Evolutionary conservation across 2,888 invertebrate species (phyloP).

Genomic region (Isoperla grammatica): DNA sequence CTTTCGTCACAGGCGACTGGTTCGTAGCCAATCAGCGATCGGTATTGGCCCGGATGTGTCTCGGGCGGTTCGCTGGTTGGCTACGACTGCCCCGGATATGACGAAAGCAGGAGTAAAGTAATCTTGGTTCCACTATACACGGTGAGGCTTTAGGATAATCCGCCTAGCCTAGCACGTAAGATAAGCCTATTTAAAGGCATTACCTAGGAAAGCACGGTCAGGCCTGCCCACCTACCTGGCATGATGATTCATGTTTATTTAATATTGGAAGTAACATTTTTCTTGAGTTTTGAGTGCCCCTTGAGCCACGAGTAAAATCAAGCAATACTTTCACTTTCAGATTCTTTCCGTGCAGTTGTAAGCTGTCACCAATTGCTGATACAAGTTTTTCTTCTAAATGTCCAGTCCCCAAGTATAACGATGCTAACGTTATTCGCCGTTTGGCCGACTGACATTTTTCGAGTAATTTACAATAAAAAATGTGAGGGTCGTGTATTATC

Average conservation of each 20-base stretch:
- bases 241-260: constrained; percentile 52
- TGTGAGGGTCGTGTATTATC: constrained; percentile 67
- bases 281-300: constrained; percentile 71
- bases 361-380: constrained; percentile 55
- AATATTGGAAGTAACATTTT: constrained; percentile 73
- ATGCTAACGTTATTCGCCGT: constrained; percentile 73
- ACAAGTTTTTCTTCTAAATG: constrained; percentile 71
- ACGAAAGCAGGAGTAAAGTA: no score
- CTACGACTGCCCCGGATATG: no score
- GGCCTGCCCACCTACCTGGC: constrained; percentile 47
- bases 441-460: constrained; percentile 61
- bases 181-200: no score
- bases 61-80: no score
- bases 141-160: no score
- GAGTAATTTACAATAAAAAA: constrained; percentile 69
- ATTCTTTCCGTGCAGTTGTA: constrained; percentile 48
- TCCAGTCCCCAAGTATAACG: constrained; percentile 91
- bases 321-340: constrained; percentile 72
- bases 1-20: no score
- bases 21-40: no score
- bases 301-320: constrained; percentile 84
- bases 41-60: no score
- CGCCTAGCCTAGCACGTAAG: no score
- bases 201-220: no score
- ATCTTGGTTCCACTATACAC: no score